Evolutionary conservation across 2,113 vertebrate species (phyloP), one percentile per base, ranked within the genome.

Genomic region (Hirundichthys speculiger): DNA sequence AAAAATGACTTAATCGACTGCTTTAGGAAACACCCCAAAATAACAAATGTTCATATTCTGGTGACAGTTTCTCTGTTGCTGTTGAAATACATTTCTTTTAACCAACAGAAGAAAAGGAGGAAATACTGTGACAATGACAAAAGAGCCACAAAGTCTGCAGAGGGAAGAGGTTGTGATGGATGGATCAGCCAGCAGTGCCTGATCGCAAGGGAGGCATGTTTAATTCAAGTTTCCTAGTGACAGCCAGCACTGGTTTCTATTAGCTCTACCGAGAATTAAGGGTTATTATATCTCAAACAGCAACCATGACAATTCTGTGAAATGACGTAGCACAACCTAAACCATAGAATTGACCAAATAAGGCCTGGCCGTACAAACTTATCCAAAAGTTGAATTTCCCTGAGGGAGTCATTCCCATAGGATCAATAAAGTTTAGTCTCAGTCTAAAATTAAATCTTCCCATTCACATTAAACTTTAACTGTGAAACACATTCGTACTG

Each of bases 11-110:
- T 15, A 30, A 45, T 57, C 34, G 21, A n/a, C 48, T n/a, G 38
- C 18, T 67, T 25, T 22, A 16, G 47, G 18, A 41, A 63, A 45
- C 9, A 25, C 16, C 47, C 45, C 1, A 18, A 73, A 73, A 54
- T 30, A 55, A 73, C 40, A 75, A 75, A 75, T 49, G 45, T 20
- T 52, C 14, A 21, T 13, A n/a, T n/a, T 56, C 13, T 39, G 8
- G 52, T 52, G 58, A 58, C 22, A 40, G 15, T 24, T 57, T 39
- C 22, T 62, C 56, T 13, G 13, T 46, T 10, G 10, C 2, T 2
- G 3, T 48, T 49, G 41, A 51, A 46, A 43, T 39, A 58, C 19
- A 15, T 19, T 14, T 55, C 7, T 6, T 43, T 40, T 53, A 40
- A 51, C 61, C 25, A 16, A 14, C 27, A 22, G 47, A 30, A 52